Evolutionary conservation across 2,113 vertebrate genomes (phyloP), one percentile per base, ranked within the genome.

Genomic region (Columba livia): DNA sequence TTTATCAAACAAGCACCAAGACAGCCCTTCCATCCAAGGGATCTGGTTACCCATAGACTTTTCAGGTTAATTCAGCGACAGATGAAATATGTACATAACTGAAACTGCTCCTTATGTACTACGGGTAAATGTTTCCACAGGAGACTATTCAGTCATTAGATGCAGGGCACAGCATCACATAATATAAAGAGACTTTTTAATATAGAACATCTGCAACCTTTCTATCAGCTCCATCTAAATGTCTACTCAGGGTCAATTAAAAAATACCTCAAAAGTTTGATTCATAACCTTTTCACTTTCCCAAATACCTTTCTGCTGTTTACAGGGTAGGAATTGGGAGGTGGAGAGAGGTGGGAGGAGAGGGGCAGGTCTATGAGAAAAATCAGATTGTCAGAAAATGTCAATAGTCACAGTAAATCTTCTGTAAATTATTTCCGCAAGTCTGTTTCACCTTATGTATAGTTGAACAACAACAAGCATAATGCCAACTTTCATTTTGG

Each of bases 121-220:
- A 47, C 1, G 94, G 92, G 94, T 96, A 98, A 98, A 98, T 89
- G 97, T 95, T 97, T 97, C 95, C 97, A 98, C 98, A 97, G 96
- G 97, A 98, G 97, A 98, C 95, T 89, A 95, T 84, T 98, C 97
- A 97, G 97, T 98, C 97, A 97, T 93, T 88, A 96, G 67, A 87
- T 90, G 79, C 84, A 74, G 93, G 96, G 62, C 93, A 96, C 89
- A 96, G 90, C 92, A 97, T 93, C 95, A 94, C 97, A 96, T 96
- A 97, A 97, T 96, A 97, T 79, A 98, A 96, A 98, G 95, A 88
- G 96, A 96, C 94, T 97, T 97, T 79, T 94, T 97, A 98, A 98
- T 97, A 97, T n/a, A 96, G 94, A 98, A 97, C 97, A 98, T 97
- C 97, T 98, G 98, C 96, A 97, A 94, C 94, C 94, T 86, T 89